Conservation (phyloP, 2,113 vertebrate genomes). For the Macrotis lagotis region DNA sequence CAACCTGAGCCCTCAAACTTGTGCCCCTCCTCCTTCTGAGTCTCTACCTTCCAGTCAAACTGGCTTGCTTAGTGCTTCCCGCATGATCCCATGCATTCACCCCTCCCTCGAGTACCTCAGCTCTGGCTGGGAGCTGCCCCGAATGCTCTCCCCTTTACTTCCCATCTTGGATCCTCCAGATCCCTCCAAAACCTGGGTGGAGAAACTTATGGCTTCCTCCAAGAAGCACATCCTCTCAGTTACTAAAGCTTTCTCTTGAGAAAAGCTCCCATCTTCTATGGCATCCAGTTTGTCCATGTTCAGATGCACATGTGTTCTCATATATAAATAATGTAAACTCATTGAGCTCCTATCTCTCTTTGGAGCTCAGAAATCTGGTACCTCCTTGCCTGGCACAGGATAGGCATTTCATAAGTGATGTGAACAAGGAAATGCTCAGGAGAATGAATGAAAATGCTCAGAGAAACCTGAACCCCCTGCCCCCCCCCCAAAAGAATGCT, state of each 20-base stretch:
- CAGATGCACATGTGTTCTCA: too few species aligned
- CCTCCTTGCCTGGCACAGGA: background rate
- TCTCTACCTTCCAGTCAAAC: background rate
- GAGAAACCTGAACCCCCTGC: background rate
- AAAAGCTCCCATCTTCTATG: background rate
- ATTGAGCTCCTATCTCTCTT: background rate
- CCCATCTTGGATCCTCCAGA: too few species aligned
- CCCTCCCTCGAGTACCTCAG: background rate
- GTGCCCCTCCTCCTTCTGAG: background rate
- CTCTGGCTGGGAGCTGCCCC: background rate
- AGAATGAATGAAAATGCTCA: background rate
- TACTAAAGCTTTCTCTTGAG: background rate
- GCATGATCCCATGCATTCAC: background rate
- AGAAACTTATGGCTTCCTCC: fast-evolving
- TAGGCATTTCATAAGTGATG: background rate
- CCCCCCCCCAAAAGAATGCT: background rate
- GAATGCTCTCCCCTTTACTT: background rate
- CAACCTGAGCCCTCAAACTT: background rate
- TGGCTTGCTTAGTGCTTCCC: background rate
- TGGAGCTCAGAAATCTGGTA: background rate
- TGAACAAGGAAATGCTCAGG: background rate
- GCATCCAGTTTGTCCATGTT: background rate
- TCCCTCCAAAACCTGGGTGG: too few species aligned
- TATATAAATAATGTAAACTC: background rate
- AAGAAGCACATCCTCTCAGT: background rate